Evolutionary conservation across 37 sponge, comb jelly and placozoan species (phyloP), one percentile per base, ranked within the genome.

Genomic region (Cliona cf. orientalis): DNA sequence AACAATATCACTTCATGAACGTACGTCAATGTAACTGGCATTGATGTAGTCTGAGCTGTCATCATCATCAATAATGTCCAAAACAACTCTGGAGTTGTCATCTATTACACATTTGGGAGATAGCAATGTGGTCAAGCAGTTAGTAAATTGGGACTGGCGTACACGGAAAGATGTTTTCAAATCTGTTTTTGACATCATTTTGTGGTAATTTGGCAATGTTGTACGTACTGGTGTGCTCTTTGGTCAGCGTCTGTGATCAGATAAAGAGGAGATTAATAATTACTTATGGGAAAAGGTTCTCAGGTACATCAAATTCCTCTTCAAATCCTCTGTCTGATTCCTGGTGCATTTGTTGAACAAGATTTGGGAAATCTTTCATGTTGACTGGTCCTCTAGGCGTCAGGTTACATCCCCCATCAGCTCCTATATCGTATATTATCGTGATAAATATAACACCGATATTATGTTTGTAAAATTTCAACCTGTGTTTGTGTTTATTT

Each of bases 151-250:
- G 17, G 11, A 7, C 26, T 58, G 31, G 44, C 82, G 74, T 17
- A 91, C 91, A 91, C 49, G 91, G 86, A 76, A 72, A 74, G 22
- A 91, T 76, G 60, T 91, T 91, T 1, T 76, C 75, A 65, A 77
- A 91, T 86, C 91, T 74, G 79, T 91, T 91, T 42, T 86, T 91
- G 33, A 23, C 19, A 41, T 55, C 34, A 45, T 91, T 91, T 23
- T 22, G 37, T 14, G 72, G 58, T 76, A 85, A 29, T 55, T 72
- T 73, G 58, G 90, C 29, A 0, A 57, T 46, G 3, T 57, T 46
- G 71, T 74, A 80, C 4, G 90, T 56, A 57, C 75, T 63, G 63
- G 66, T 40, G 33, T 68, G 84, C 40, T 36, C 53, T 55, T 28
- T 83, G 14, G 45, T 32, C 9, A 89, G 36, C 1, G 74, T 64